Conservation (phyloP, 2,797 vertebrate species). For the Scleropages formosus region DNA sequence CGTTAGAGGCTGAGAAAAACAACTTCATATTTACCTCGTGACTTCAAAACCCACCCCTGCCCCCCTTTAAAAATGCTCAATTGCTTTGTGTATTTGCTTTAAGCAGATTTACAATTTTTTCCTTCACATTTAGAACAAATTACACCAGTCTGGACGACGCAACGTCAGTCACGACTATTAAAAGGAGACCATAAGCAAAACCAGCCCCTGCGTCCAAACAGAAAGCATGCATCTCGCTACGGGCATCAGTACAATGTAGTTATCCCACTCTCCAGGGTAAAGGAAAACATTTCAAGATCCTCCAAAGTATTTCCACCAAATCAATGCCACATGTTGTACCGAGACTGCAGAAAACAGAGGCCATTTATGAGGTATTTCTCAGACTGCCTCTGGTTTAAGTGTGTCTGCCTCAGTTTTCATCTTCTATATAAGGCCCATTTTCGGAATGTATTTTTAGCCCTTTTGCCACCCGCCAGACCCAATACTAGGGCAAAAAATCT, state of each 20-base stretch:
- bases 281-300: conserved; percentile 59
- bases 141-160: not conserved
- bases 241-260: not conserved
- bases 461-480: conserved; percentile 32
- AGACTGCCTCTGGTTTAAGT: conserved; percentile 33
- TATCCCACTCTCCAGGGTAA: conserved; percentile 43
- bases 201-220: not conserved
- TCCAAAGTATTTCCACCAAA: conserved; percentile 56
- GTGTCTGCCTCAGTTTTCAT: conserved; percentile 12
- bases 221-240: conserved; percentile 1
- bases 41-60: conserved; percentile 12
- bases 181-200: not conserved
- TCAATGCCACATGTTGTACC: conserved; percentile 66
- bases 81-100: conserved; percentile 38
- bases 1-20: conserved; percentile 46
- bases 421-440: conserved; percentile 4
- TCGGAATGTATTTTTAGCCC: conserved; percentile 18
- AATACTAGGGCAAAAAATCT: conserved; percentile 32
- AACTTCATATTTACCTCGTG: conserved; percentile 21
- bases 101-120: conserved; percentile 36
- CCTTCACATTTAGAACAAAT: conserved; percentile 35
- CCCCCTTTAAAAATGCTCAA: conserved; percentile 11
- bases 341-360: conserved; percentile 48
- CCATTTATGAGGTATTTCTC: conserved; percentile 44
- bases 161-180: not conserved